phyloP scores from a whole-genome alignment of 2,113 vertebrate species.

The Formicarius rufipectus region DNA sequence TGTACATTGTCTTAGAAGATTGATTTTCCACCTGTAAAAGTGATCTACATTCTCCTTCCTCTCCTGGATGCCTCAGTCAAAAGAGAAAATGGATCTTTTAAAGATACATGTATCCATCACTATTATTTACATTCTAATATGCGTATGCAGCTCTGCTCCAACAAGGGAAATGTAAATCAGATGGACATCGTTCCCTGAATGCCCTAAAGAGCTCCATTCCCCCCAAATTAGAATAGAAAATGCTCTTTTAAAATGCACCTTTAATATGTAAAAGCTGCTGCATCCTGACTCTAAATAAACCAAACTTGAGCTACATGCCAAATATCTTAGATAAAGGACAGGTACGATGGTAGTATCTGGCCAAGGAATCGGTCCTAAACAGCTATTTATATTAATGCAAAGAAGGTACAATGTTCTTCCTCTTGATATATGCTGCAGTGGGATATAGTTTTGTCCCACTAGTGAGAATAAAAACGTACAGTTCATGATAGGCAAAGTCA shows the following conservation, averaged over 20 bases:
- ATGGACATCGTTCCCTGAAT: conserved; percentile 73
- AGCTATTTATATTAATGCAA: conserved; percentile 90
- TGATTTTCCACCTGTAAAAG: conserved; percentile 64
- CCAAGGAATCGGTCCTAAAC: conserved; percentile 81
- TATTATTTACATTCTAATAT: conserved; percentile 81
- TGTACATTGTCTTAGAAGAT: conserved; percentile 54
- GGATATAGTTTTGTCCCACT: conserved; percentile 81
- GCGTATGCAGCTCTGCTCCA: conserved; percentile 62
- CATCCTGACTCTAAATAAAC: conserved; percentile 79
- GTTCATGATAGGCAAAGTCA: conserved; percentile 82
- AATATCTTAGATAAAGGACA: conserved; percentile 80
- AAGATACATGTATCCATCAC: conserved; percentile 79
- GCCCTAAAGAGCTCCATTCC: conserved; percentile 77
- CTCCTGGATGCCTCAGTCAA: conserved; percentile 50
- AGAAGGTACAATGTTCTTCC: conserved; percentile 81
- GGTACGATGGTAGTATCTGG: conserved; percentile 74
- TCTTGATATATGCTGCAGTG: conserved; percentile 83
- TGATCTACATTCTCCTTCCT: conserved; percentile 49
- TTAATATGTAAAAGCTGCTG: conserved; percentile 82
- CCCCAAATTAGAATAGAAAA: conserved; percentile 82
- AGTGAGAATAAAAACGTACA: conserved; percentile 81
- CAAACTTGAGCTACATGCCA: conserved; percentile 78
- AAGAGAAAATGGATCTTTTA: conserved; percentile 79
- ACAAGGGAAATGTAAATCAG: conserved; percentile 80
- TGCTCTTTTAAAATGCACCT: conserved; percentile 81